Evolutionary conservation across 2,797 vertebrate species (phyloP).

Genomic region (Tragopan temminckii): DNA sequence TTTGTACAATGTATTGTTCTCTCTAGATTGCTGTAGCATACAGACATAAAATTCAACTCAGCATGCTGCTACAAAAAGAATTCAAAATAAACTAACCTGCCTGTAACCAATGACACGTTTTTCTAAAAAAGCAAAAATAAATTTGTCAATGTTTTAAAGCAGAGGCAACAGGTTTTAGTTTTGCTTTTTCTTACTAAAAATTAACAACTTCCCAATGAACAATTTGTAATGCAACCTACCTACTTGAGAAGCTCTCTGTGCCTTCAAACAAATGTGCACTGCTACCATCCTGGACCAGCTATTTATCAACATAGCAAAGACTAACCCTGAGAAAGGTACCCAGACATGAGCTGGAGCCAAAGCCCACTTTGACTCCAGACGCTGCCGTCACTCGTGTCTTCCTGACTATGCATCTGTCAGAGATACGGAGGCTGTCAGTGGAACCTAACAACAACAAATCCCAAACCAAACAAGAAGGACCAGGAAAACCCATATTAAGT

Average conservation of each 20-base stretch:
- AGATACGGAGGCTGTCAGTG: slow-evolving; percentile 34
- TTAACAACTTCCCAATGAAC: slow-evolving; percentile 23
- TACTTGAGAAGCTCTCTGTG: slow-evolving; percentile 30
- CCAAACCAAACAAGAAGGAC: slow-evolving; percentile 78
- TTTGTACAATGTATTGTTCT: slow-evolving; percentile 13
- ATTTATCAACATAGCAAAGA: slow-evolving; percentile 49
- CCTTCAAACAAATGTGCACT: slow-evolving; percentile 9
- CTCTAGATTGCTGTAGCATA: slow-evolving; percentile 5
- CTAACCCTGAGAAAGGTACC: slow-evolving; percentile 49
- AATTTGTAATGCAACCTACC: slow-evolving; percentile 39
- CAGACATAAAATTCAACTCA: slow-evolving; percentile 33
- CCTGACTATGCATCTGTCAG: slow-evolving; percentile 64
- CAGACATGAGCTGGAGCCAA: slow-evolving; percentile 68
- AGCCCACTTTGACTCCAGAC: slow-evolving; percentile 14
- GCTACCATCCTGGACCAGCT: slow-evolving; percentile 8
- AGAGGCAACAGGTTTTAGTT: slow-evolving; percentile 6
- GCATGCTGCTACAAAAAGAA: slow-evolving; percentile 8
- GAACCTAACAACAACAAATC: slow-evolving; percentile 63
- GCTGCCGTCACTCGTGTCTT: slow-evolving; percentile 63
- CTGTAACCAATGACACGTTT: not conserved
- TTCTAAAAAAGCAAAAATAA: slow-evolving; percentile 33
- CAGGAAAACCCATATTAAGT: slow-evolving; percentile 73
- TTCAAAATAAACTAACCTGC: slow-evolving; percentile 32
- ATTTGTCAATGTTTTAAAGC: slow-evolving; percentile 59
- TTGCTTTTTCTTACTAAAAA: slow-evolving; percentile 32